Base-by-base conservation (phyloP, 1,140 invertebrate genomes). In the Colletes latitarsis region DNA sequence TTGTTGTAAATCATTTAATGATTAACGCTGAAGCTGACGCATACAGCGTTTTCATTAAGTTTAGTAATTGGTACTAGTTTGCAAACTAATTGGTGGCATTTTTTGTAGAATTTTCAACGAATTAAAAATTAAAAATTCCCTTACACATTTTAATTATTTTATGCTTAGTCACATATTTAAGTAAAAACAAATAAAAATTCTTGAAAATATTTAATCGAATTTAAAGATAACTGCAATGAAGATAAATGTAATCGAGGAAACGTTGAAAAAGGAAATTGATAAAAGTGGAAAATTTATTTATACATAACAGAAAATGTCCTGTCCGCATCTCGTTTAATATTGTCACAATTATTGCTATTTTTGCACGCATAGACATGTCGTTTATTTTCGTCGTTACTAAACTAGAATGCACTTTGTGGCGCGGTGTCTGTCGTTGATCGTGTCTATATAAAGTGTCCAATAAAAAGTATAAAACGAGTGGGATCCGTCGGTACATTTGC, bases 341-440 rank as follows among this genome's bases (percentile, higher is more conserved):
- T 46, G 14, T n/a, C 46, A 10, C 68, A 43, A 63, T 72, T 78
- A 72, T 78, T 46, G 46, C 58, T 72, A 78, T 72, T 72, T 78
- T 72, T 78, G 53, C 3, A 8, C 68, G n/a, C 68, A 41, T 30
- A 63, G 17, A 43, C 46, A n/a, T 63, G 46, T 60, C 21, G 57
- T 53, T 72, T 78, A 78, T 78, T 78, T 78, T 72, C 17, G 41
- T 63, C 68, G 9, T 49, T 30, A 15, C 46, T n/a, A 78, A 63
- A 43, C 67, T 52, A 78, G 76, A 72, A 78, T 78, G 68, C 76
- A 78, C 46, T 63, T 63, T 30, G 41, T 46, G 63, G 30, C 46
- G 58, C 68, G 52, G n/a, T 63, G 46, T 43, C n/a, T n/a, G 39
- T 6, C 69, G 76, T 72, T n/a, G 58, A 72, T 78, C 76, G 58